phyloP scores from a whole-genome alignment of 2,113 vertebrate genomes.

The Ariopsis seemanni region DNA sequence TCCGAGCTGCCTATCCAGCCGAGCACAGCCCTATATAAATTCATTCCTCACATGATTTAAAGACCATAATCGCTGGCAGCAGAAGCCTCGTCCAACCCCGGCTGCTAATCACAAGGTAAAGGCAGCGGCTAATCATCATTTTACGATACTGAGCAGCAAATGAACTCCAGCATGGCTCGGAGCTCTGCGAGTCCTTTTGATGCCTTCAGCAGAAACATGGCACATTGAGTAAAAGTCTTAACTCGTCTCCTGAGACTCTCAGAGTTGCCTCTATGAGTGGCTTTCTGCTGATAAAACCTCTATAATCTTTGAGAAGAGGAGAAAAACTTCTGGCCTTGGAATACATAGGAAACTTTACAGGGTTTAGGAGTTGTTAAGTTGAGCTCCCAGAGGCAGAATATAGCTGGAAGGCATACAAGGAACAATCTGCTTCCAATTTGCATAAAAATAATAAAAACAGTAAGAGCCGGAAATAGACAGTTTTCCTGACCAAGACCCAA shows the following conservation, averaged over 20 bases:
- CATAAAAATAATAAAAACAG: not conserved
- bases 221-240: not conserved
- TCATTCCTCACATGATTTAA: slow-evolving; percentile 13
- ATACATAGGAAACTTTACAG: not conserved
- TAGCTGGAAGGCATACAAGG: not conserved
- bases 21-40: slow-evolving; percentile 23
- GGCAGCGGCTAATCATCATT: slow-evolving; percentile 33
- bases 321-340: slow-evolving; percentile 2
- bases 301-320: not conserved
- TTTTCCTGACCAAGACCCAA: not conserved
- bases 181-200: slow-evolving; percentile 14
- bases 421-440: slow-evolving; percentile 15
- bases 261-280: not conserved
- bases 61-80: slow-evolving; percentile 41
- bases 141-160: slow-evolving; percentile 36
- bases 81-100: slow-evolving; percentile 2
- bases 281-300: slow-evolving; percentile 7
- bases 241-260: not conserved
- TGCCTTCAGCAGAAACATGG: slow-evolving; percentile 27
- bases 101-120: slow-evolving; percentile 39
- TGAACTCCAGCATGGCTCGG: slow-evolving; percentile 8
- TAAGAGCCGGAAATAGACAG: not conserved
- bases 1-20: slow-evolving; percentile 1
- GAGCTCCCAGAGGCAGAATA: not conserved
- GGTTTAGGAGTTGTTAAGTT: not conserved